These are phyloP conservation scores for Colletes collaris DNA, from an alignment of 2,888 invertebrate species.

Conservation along the genomic window DNA sequence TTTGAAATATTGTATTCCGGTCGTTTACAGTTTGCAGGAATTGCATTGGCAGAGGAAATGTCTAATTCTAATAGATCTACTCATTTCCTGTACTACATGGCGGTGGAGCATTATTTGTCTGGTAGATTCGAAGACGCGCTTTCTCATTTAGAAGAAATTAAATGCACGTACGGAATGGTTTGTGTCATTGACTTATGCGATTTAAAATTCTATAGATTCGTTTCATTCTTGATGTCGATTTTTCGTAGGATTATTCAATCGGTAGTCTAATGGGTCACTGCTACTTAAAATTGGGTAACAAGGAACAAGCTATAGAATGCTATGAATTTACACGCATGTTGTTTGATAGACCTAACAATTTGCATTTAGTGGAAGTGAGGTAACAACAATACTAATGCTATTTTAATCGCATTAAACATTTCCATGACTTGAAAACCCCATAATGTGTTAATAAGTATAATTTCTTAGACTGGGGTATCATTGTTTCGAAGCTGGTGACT, in stretches of 20 bases:
- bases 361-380: conserved; percentile 72
- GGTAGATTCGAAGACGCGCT: conserved; percentile 70
- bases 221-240: not conserved
- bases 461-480: conserved; percentile 68
- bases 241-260: conserved; percentile 72
- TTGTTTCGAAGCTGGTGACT: conserved; percentile 62
- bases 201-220: too few relatives aligned
- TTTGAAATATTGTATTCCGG: too few relatives aligned
- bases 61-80: conserved; percentile 57
- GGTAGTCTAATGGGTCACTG: conserved; percentile 74
- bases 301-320: conserved; percentile 62
- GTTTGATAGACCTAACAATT: conserved; percentile 70
- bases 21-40: conserved; percentile 68
- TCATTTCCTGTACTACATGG: conserved; percentile 71
- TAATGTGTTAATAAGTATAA: not conserved
- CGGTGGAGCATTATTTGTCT: conserved; percentile 72
- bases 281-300: conserved; percentile 59
- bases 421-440: not conserved
- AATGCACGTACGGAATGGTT: conserved; percentile 71
- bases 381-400: conserved; percentile 23
- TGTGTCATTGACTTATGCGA: not conserved
- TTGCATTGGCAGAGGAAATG: conserved; percentile 73
- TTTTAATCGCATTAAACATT: not conserved
- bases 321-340: conserved; percentile 72
- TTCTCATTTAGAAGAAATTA: conserved; percentile 68